Percentiles rank a stretch among this genome's conserved stretches.
Evolutionary conservation across 2,113 vertebrate species (phyloP).

Genomic region (Indri indri): DNA sequence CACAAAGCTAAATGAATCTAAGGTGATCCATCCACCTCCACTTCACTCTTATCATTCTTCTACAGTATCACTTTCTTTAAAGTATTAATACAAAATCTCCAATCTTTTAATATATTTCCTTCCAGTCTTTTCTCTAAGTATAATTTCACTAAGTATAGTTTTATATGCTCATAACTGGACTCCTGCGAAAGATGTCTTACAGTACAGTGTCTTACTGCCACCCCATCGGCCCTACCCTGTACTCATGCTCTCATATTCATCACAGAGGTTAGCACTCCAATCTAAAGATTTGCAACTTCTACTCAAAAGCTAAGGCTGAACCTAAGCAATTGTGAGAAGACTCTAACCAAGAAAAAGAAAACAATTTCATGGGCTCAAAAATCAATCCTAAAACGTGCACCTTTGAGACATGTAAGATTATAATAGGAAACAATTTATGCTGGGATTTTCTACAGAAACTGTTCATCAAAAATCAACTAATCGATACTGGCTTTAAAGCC

Average conservation of each 20-base stretch:
- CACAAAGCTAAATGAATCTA: not conserved
- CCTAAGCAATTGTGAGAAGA: not conserved
- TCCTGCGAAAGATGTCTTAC: not conserved
- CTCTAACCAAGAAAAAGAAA: not conserved
- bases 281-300: not conserved
- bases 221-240: not conserved
- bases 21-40: not conserved
- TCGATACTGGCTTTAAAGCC: not conserved
- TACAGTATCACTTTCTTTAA: not conserved
- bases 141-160: not conserved
- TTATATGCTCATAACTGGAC: not conserved
- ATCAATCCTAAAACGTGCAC: not conserved
- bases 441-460: not conserved
- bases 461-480: not conserved
- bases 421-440: not conserved
- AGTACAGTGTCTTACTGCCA: not conserved
- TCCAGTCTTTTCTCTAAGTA: too few relatives aligned
- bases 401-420: not conserved
- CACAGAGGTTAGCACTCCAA: not conserved
- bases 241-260: not conserved
- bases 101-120: not conserved
- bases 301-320: not conserved
- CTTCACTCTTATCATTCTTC: not conserved
- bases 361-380: not conserved
- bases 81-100: not conserved